Evolutionary conservation across 1,140 invertebrate species (phyloP).

Genomic region (Nomia melanderi): DNA sequence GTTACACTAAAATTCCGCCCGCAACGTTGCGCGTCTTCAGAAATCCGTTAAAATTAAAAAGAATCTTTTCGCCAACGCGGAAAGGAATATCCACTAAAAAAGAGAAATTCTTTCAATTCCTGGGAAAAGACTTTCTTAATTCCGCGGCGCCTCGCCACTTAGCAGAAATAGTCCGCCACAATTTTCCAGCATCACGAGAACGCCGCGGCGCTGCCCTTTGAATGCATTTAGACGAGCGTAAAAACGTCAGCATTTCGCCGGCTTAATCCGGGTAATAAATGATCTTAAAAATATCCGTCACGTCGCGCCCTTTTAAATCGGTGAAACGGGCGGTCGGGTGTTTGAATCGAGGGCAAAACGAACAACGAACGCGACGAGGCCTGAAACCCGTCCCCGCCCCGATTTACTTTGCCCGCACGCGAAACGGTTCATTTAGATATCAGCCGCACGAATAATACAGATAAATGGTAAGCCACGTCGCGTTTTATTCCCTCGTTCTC

Average conservation of each 20-base stretch:
- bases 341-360: neutral
- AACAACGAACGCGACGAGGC: conserved; percentile 9
- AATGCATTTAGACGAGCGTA: neutral
- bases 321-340: neutral
- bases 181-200: neutral
- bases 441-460: conserved; percentile 20
- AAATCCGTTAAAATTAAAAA: too few species aligned
- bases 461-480: conserved; percentile 7
- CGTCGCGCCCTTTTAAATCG: neutral
- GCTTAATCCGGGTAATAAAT: conserved; percentile 27
- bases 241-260: conserved; percentile 15
- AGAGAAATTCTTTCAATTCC: neutral
- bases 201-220: neutral
- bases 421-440: conserved; percentile 24
- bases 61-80: neutral
- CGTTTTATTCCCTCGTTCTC: conserved; percentile 13
- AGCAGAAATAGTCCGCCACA: neutral
- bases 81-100: neutral
- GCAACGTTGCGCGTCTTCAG: too few species aligned
- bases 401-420: neutral
- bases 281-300: conserved; percentile 34
- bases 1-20: too few species aligned
- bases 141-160: neutral
- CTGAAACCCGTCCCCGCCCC: too few species aligned
- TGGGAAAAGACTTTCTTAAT: neutral